These are phyloP conservation scores for Mystacides longicornis DNA, from an alignment of 2,888 invertebrate genomes.

Conservation along the genomic window DNA sequence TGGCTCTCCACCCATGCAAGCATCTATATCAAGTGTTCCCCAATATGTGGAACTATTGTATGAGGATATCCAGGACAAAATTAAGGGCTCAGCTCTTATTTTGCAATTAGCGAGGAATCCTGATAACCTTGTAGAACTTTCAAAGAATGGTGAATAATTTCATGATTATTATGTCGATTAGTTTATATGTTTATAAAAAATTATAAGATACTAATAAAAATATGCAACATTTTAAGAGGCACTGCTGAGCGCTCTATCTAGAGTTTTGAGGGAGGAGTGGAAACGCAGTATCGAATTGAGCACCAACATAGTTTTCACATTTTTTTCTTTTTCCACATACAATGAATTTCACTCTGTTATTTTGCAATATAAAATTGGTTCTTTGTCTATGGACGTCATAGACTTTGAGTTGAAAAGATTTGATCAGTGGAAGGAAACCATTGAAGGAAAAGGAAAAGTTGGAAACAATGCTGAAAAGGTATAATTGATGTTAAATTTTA, in stretches of 20 bases:
- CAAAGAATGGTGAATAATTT: slow-evolving; percentile 73
- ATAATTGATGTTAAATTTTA: too few species aligned
- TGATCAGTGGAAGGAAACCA: slow-evolving; percentile 79
- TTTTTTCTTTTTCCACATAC: slow-evolving; percentile 95
- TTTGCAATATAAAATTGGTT: slow-evolving; percentile 94
- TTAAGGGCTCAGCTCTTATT: slow-evolving; percentile 85
- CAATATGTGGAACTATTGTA: slow-evolving; percentile 94
- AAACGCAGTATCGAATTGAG: slow-evolving; percentile 92
- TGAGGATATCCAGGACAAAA: slow-evolving; percentile 89
- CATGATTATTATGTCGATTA: not conserved
- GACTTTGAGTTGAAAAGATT: slow-evolving; percentile 91
- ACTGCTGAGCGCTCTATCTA: slow-evolving; percentile 86
- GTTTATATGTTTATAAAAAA: too few species aligned
- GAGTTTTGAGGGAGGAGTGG: slow-evolving; percentile 97
- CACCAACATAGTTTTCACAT: slow-evolving; percentile 93
- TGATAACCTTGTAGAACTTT: slow-evolving; percentile 88
- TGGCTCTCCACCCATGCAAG: not conserved
- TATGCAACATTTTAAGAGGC: slow-evolving; percentile 81
- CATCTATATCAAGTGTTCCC: slow-evolving; percentile 75
- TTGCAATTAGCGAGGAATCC: slow-evolving; percentile 87
- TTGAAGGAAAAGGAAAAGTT: slow-evolving; percentile 44
- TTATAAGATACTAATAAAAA: too few species aligned
- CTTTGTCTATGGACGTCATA: slow-evolving; percentile 92
- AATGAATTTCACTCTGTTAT: slow-evolving; percentile 92
- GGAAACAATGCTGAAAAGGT: slow-evolving; percentile 43